Evolutionary conservation across 2,113 vertebrate genomes (phyloP).

Genomic region (Indicator maculatus): DNA sequence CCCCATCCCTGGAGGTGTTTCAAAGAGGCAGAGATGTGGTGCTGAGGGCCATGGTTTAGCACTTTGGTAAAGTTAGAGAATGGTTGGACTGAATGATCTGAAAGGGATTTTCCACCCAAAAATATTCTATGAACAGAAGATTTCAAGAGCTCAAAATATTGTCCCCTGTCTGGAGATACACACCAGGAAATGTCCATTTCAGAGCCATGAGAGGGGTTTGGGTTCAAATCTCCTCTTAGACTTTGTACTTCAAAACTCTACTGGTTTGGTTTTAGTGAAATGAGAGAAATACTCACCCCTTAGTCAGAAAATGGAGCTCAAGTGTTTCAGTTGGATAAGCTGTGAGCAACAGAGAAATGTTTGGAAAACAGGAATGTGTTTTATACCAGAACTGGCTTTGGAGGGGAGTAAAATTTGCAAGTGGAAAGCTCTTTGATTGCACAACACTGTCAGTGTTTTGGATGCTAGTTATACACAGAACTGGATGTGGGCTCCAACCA

Average conservation of each 20-base stretch:
- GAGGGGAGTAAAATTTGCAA: neutral
- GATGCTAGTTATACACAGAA: neutral
- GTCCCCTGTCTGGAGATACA: neutral
- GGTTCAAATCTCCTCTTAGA: neutral
- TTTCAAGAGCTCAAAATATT: conserved; percentile 48
- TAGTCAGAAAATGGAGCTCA: neutral
- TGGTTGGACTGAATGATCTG: too few species aligned
- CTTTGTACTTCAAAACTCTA: neutral
- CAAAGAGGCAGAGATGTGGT: too few species aligned
- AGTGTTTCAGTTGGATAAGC: neutral
- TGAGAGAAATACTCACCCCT: neutral
- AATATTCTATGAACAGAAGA: neutral
- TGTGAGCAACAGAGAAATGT: neutral
- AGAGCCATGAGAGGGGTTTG: neutral
- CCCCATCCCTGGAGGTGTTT: too few species aligned
- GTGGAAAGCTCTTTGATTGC: neutral
- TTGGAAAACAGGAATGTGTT: neutral
- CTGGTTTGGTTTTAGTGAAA: neutral
- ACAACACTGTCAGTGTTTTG: neutral
- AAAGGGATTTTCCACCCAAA: too few species aligned
- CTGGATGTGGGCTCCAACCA: neutral
- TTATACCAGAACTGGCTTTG: neutral
- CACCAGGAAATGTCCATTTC: neutral
- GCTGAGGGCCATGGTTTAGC: too few species aligned
- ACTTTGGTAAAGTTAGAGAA: too few species aligned